phyloP scores from a whole-genome alignment of 1,140 invertebrate species.

The Portunus trituberculatus region DNA sequence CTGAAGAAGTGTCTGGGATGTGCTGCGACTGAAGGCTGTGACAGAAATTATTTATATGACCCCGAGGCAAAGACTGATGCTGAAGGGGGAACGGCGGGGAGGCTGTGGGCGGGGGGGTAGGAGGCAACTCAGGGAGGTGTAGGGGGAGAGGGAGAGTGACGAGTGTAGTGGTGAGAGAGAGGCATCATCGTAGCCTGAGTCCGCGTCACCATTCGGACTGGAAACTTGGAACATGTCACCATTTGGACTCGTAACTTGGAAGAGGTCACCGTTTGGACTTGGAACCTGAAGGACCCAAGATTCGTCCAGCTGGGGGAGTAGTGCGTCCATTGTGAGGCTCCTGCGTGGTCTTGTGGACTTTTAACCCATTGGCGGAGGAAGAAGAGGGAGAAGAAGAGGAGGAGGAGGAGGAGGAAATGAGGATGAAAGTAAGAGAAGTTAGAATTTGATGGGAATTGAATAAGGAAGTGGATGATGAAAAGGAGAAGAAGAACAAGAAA shows the following conservation, averaged over 20 bases:
- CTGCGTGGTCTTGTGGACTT: background rate
- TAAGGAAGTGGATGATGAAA: background rate
- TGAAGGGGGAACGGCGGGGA: background rate
- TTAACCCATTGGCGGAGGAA: background rate
- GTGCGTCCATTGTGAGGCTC: constrained; percentile 36
- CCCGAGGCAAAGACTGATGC: background rate
- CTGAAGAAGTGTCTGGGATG: too few relatives aligned
- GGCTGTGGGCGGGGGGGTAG: background rate
- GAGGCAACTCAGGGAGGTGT: background rate
- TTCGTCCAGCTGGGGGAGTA: constrained; percentile 46
- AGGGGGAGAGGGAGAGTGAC: background rate
- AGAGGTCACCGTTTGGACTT: too few relatives aligned
- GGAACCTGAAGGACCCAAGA: background rate
- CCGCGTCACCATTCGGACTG: background rate
- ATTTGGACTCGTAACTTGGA: background rate
- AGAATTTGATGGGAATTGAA: background rate
- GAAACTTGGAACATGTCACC: too few relatives aligned
- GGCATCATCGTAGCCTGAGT: constrained; percentile 30
- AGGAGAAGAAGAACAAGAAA: background rate
- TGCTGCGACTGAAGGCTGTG: too few relatives aligned
- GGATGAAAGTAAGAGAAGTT: background rate
- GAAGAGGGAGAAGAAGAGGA: background rate
- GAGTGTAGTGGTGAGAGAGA: background rate
- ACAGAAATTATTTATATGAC: too few relatives aligned
- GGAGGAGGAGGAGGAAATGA: background rate